Evolutionary conservation across 2,888 invertebrate species (phyloP).

Genomic region (Machimus atricapillus): DNA sequence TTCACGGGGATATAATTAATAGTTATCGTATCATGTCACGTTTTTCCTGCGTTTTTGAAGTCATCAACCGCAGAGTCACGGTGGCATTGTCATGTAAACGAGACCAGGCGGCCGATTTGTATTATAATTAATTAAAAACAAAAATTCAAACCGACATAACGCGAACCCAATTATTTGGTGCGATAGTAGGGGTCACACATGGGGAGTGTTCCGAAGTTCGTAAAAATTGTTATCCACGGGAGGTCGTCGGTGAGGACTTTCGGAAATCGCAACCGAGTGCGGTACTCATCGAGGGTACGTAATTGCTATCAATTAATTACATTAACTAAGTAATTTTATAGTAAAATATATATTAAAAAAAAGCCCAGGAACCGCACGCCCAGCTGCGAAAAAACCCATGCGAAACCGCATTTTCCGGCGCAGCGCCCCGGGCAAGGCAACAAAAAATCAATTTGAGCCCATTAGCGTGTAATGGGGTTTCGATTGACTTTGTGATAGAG

Average conservation of each 20-base stretch:
- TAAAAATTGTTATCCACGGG: neutral
- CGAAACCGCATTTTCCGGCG: neutral
- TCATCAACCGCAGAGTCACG: neutral
- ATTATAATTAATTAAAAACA: neutral
- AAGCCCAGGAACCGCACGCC: neutral
- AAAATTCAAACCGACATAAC: neutral
- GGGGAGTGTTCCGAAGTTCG: neutral
- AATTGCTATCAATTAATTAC: slow-evolving; percentile 11
- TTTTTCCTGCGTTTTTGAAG: neutral
- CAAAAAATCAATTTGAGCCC: slow-evolving; percentile 22
- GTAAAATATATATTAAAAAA: neutral
- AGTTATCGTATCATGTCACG: neutral
- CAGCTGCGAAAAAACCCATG: neutral
- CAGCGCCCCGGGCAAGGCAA: neutral
- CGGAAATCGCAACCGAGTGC: neutral
- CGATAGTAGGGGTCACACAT: neutral
- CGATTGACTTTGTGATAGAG: slow-evolving; percentile 12
- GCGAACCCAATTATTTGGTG: neutral
- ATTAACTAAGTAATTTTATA: slow-evolving; percentile 18
- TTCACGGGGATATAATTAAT: neutral
- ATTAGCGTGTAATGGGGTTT: slow-evolving; percentile 20
- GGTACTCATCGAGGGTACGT: neutral
- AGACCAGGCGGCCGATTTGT: neutral
- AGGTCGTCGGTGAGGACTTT: neutral
- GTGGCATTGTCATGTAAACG: neutral